Base-by-base conservation (phyloP, 2,797 vertebrate genomes). In the Ctenosaura bakeri region DNA sequence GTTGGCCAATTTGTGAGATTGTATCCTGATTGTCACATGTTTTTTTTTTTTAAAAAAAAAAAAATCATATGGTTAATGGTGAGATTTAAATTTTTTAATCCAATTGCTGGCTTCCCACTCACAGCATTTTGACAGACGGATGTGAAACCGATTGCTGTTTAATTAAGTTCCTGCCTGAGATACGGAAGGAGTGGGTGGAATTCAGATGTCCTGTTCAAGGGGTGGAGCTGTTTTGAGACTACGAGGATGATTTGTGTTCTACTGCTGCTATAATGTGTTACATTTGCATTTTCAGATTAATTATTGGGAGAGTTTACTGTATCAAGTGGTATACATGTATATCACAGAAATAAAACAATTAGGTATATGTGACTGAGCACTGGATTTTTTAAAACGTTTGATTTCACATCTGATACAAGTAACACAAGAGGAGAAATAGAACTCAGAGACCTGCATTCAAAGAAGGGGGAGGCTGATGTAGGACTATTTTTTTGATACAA, bases 1-100 rank as follows among this genome's bases (percentile, higher is more conserved):
- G 85, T 94, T 96, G 94, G 91, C 92, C 89, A 92, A 86, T 88
- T 94, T 91, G 87, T 90, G 92, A 0, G 1, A 95, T 94, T 94
- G 91, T 93, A 96, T 97, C 97, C 96, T 97, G 96, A 96, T 97
- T 95, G 92, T 83, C 35, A 74, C 54, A 74, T 54, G 92, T 94
- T 92, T 94, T 88, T 94, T 89, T 66, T 82, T 73, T 90, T 52
- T 66, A n/a, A 24, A 50, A 84, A 83, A 83, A n/a, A 22, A 83
- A 73, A 13, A 74, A 74, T 9, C 6, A 24, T 38, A 54, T 38
- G 14, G 29, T 81, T 90, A 82, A 86, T 81, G n/a, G 14, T 82
- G 32, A 82, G 29, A 38, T 73, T 81, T 90, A 46, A 46, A 26
- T 73, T 85, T 71, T 54, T 52, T 1, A 73, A 24, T 29, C 26